Conservation (phyloP, 2,113 vertebrate species). For the Calyptommatus sinebrachiatus region DNA sequence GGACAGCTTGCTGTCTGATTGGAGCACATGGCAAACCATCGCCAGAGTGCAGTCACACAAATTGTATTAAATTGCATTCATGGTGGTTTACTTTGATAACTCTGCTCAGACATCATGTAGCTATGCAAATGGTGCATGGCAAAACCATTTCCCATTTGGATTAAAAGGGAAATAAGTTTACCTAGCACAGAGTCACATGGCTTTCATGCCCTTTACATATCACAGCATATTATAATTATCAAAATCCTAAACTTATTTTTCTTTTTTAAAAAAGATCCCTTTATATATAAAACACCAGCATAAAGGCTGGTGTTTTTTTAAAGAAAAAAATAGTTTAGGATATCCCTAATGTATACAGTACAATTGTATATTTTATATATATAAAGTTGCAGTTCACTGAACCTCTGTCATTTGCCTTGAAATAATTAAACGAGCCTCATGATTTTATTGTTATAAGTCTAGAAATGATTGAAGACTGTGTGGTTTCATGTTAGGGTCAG, state of each 20-base stretch:
- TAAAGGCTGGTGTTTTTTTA: not conserved
- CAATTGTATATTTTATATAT: too few relatives aligned
- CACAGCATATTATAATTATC: slow-evolving; percentile 54
- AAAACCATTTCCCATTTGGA: not conserved
- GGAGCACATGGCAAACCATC: too few relatives aligned
- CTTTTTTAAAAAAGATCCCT: not conserved
- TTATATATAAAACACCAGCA: too few relatives aligned
- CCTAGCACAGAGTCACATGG: slow-evolving; percentile 30
- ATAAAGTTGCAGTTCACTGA: not conserved
- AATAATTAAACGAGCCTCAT: slow-evolving; percentile 16
- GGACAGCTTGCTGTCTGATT: too few relatives aligned
- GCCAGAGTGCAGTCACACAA: too few relatives aligned
- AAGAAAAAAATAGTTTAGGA: too few relatives aligned
- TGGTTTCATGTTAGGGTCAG: slow-evolving; percentile 20
- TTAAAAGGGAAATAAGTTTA: slow-evolving; percentile 59
- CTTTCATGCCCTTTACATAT: slow-evolving; percentile 53
- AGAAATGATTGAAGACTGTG: not conserved
- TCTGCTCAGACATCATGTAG: too few relatives aligned
- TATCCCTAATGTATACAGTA: too few relatives aligned
- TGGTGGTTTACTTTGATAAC: too few relatives aligned
- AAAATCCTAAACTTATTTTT: slow-evolving; percentile 55
- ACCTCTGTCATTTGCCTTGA: slow-evolving; percentile 21
- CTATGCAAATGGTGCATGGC: too few relatives aligned
- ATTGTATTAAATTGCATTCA: too few relatives aligned
- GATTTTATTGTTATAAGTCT: slow-evolving; percentile 8